Conservation (phyloP, 2,888 invertebrate genomes). For the Alentia gelatinosa region DNA sequence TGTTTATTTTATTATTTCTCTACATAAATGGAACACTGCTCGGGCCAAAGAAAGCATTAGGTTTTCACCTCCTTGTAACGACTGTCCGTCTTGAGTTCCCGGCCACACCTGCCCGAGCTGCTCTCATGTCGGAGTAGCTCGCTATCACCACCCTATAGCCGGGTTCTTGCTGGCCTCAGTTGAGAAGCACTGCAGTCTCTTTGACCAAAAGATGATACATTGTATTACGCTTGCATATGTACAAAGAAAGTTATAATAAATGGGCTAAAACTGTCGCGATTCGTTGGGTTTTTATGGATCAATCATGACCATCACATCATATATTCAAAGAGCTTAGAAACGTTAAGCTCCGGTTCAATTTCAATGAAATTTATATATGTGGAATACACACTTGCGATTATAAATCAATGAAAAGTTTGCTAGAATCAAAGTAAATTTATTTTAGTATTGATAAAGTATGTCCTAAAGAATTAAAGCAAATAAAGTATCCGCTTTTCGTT, state of each 20-base stretch:
- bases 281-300: too few species aligned
- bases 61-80: conserved; percentile 22
- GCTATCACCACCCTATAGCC: neutral
- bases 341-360: too few species aligned
- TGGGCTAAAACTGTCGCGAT: conserved; percentile 44
- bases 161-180: conserved; percentile 6
- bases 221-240: conserved; percentile 45
- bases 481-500: too few species aligned
- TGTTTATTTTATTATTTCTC: neutral
- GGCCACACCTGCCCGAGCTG: neutral
- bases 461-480: too few species aligned
- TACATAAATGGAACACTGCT: conserved; percentile 23
- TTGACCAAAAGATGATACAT: conserved; percentile 44
- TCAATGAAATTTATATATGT: too few species aligned
- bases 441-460: too few species aligned
- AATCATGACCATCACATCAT: too few species aligned
- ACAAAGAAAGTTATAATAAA: conserved; percentile 47
- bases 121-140: neutral
- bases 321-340: too few species aligned
- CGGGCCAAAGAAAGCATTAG: conserved; percentile 26
- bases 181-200: conserved; percentile 21
- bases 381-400: too few species aligned
- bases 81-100: neutral
- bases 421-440: too few species aligned
- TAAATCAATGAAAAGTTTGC: too few species aligned